These are phyloP conservation scores for Eupithecia abbreviata DNA, from an alignment of 2,888 invertebrate species.

Conservation along the genomic window DNA sequence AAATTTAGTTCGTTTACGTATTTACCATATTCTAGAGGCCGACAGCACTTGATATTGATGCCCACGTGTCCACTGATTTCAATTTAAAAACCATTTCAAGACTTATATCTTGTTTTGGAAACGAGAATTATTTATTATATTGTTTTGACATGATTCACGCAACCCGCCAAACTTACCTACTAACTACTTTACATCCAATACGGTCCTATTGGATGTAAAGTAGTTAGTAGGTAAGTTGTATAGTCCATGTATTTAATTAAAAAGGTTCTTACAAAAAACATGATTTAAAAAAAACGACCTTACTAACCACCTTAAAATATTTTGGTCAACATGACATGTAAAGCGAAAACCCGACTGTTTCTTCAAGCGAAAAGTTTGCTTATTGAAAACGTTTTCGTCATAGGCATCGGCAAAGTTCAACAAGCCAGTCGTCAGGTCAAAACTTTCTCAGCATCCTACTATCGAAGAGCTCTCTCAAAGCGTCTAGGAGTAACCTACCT, in stretches of 20 bases:
- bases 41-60: conserved; percentile 34
- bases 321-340: not conserved
- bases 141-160: not conserved
- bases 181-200: too few species aligned
- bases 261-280: too few species aligned
- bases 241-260: too few species aligned
- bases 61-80: conserved; percentile 35
- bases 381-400: not conserved
- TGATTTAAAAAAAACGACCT: too few species aligned
- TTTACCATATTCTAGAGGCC: conserved; percentile 68
- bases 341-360: not conserved
- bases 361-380: not conserved
- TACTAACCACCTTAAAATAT: not conserved
- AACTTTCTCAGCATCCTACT: conserved; percentile 3
- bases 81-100: conserved; percentile 30
- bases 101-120: conserved; percentile 38
- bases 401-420: conserved; percentile 11
- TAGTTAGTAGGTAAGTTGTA: too few species aligned
- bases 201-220: too few species aligned
- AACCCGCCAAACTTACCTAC: not conserved
- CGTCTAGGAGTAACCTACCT: not conserved
- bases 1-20: conserved; percentile 31
- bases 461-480: not conserved
- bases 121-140: conserved; percentile 35
- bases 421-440: conserved; percentile 4